A percentile compares a stretch with the other conserved stretches of the same genome.
These are phyloP conservation scores for Eupithecia abbreviata DNA, from an alignment of 2,888 invertebrate genomes.

Conservation along the genomic window DNA sequence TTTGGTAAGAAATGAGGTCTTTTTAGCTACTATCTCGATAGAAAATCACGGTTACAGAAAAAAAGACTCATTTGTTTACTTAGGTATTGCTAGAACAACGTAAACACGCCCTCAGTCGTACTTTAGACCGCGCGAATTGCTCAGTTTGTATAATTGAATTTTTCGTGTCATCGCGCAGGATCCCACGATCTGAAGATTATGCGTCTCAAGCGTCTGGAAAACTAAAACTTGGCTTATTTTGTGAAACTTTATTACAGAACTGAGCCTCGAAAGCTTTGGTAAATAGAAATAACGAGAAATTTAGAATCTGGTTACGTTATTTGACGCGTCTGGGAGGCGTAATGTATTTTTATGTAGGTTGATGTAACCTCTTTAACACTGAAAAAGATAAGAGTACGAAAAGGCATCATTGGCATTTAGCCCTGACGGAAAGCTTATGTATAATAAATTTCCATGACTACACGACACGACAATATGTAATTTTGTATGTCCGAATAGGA, in stretches of 20 bases:
- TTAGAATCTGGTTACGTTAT: not conserved
- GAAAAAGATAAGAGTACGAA: not conserved
- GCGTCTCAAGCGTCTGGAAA: constrained; percentile 33
- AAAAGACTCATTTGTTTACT: too few species aligned
- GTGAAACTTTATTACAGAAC: constrained; percentile 9
- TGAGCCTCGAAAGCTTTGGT: constrained; percentile 1
- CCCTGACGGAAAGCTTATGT: too few species aligned
- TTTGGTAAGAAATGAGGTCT: too few species aligned
- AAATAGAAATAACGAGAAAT: not conserved
- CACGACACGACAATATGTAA: too few species aligned
- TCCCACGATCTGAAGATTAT: constrained; percentile 63
- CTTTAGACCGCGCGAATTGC: constrained; percentile 81
- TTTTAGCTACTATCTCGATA: too few species aligned
- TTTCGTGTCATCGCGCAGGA: constrained; percentile 77
- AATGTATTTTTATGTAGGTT: not conserved
- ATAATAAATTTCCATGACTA: too few species aligned
- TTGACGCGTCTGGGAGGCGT: not conserved
- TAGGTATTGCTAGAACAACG: constrained; percentile 43
- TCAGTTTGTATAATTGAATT: constrained; percentile 76
- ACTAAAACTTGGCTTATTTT: constrained; percentile 15
- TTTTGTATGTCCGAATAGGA: too few species aligned
- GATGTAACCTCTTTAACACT: not conserved
- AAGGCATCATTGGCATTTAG: not conserved
- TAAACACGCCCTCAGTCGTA: constrained; percentile 65
- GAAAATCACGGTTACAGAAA: too few species aligned